Evolutionary conservation across 2,888 invertebrate genomes (phyloP).

Genomic region (Rugalucina vietnamica): DNA sequence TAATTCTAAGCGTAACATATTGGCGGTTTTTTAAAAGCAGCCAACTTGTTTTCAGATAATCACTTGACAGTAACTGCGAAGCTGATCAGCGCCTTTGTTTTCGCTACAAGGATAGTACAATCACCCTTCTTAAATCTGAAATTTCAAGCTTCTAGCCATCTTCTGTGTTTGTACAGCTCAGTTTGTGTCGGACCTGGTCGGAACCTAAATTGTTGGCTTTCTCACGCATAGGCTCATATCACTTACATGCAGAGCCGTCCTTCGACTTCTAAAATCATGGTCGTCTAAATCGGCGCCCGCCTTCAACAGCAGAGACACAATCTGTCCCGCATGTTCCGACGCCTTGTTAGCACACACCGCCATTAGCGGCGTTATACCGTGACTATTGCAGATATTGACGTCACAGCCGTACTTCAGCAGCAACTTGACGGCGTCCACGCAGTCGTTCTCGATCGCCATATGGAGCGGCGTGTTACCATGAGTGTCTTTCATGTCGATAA

Average conservation of each 20-base stretch:
- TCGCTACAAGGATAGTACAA: too few species aligned
- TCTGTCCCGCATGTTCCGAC: slow-evolving; percentile 43
- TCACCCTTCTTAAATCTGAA: too few species aligned
- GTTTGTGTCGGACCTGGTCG: too few species aligned
- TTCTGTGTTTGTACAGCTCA: too few species aligned
- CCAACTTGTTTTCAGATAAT: too few species aligned
- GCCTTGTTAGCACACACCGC: slow-evolving; percentile 55
- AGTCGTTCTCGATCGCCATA: slow-evolving; percentile 71
- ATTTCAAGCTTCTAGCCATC: too few species aligned
- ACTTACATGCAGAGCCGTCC: slow-evolving; percentile 75
- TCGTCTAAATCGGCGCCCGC: slow-evolving; percentile 69
- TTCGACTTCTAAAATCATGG: slow-evolving; percentile 67
- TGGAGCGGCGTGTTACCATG: slow-evolving; percentile 75
- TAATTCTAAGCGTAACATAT: too few species aligned
- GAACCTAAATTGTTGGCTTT: too few species aligned
- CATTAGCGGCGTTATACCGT: slow-evolving; percentile 77
- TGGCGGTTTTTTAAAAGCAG: too few species aligned
- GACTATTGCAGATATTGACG: slow-evolving; percentile 67
- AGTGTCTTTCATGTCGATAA: slow-evolving; percentile 67
- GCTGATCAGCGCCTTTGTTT: too few species aligned
- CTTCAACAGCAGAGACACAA: slow-evolving; percentile 65
- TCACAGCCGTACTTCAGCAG: slow-evolving; percentile 69
- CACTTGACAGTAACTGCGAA: too few species aligned
- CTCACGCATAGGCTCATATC: too few species aligned
- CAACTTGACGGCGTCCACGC: slow-evolving; percentile 64